Conservation (phyloP, 1,140 invertebrate genomes). For the Brachionus asplanchnoidis region DNA sequence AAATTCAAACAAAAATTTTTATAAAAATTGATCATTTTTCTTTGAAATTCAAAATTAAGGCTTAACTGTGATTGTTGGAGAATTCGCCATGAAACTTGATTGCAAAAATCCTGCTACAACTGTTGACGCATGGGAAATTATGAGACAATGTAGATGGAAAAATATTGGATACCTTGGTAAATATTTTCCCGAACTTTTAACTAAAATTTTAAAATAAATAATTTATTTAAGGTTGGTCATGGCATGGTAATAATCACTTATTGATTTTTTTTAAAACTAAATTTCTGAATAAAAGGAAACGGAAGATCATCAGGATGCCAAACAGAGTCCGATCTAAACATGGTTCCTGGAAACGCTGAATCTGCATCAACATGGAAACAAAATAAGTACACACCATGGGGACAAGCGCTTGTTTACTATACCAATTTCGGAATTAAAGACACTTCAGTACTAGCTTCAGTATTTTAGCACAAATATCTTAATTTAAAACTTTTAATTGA, state of each 20-base stretch:
- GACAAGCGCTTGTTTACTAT: conserved; percentile 18
- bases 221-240: conserved; percentile 10
- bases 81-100: conserved; percentile 27
- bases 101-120: conserved; percentile 26
- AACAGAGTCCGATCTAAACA: conserved; percentile 20
- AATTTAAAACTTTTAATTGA: neutral
- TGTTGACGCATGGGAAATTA: conserved; percentile 31
- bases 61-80: conserved; percentile 19
- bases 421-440: conserved; percentile 21
- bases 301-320: neutral
- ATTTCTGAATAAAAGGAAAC: neutral
- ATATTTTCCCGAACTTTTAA: neutral
- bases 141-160: conserved; percentile 30
- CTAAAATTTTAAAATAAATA: neutral
- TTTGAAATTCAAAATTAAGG: neutral
- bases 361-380: conserved; percentile 16
- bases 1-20: too few relatives aligned
- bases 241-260: neutral
- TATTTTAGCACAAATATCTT: neutral
- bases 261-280: neutral
- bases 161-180: conserved; percentile 26
- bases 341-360: conserved; percentile 34
- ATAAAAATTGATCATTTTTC: neutral
- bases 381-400: conserved; percentile 33
- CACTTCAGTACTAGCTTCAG: neutral